Evolutionary conservation across 2,113 vertebrate species (phyloP), one percentile per base, ranked within the genome.

Genomic region (Tiliqua scincoides): DNA sequence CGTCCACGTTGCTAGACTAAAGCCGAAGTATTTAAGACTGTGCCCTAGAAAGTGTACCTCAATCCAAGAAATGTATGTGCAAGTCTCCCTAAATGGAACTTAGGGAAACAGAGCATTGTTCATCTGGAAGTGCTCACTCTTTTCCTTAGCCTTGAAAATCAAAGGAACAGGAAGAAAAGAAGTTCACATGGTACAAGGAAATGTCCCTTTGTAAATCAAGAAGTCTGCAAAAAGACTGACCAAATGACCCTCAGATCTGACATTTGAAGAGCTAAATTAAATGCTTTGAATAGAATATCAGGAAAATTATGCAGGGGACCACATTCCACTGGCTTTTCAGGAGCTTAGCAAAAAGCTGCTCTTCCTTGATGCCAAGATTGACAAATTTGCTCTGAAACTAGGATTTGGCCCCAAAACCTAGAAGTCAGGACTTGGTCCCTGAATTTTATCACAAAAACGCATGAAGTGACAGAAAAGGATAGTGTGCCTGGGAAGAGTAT

Each of bases 181-280:
- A 81, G 79, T 21, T 81, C 63, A 59, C 35, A 23, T 23, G 30
- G 40, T 15, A 40, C 27, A 77, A 76, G 21, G 61, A 27, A 61
- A 85, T 67, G 52, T 71, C 70, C 84, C 54, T 71, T 79, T 85
- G 54, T 79, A 85, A 68, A 83, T 37, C 21, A 40, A 61, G n/a
- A 67, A 61, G 25, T 18, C 63, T 85, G 74, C 48, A 85, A 59
- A 71, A 37, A 59, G 74, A 85, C 23, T 85, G 63, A 52, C 57
- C 65, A 79, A 85, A 79, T 72, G 37, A 23, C 35, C 63, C 63
- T 79, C 76, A 79, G 59, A 62, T 85, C n/a, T 3, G 11, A 72
- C 76, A 70, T 72, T 62, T 79, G 61, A 85, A 78, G 57, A 59
- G 54, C 18, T 79, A 72, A 37, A 72, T 79, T 62, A 85, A 85